Conservation (phyloP, 2,113 vertebrate species). For the Labrus mixtus region DNA sequence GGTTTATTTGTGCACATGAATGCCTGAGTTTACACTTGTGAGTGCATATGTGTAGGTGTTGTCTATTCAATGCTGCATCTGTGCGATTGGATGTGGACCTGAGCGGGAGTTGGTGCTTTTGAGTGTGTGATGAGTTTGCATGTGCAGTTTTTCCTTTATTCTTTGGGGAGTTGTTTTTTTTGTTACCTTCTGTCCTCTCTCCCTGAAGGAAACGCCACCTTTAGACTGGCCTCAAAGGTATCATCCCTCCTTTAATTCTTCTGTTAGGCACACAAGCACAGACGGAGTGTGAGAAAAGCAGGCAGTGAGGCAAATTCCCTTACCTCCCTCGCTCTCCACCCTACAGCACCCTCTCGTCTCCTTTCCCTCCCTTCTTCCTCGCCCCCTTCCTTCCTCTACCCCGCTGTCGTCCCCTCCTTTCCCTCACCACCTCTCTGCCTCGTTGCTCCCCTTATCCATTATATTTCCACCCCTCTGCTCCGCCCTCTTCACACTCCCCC, state of each 20-base stretch:
- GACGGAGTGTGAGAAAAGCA: slow-evolving; percentile 70
- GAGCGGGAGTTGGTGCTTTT: not conserved
- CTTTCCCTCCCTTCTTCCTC: slow-evolving; percentile 14
- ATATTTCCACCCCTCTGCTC: slow-evolving; percentile 65
- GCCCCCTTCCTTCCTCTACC: slow-evolving; percentile 5
- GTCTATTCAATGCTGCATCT: not conserved
- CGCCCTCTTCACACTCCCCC: slow-evolving; percentile 45
- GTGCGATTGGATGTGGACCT: slow-evolving; percentile 19
- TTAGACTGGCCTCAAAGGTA: slow-evolving; percentile 21
- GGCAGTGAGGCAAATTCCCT: slow-evolving; percentile 67
- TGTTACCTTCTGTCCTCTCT: slow-evolving; percentile 29
- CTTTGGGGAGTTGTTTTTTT: not conserved
- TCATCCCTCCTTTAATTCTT: slow-evolving; percentile 36
- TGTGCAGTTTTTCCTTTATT: not conserved
- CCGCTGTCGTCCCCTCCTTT: slow-evolving; percentile 12
- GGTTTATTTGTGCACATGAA: slow-evolving; percentile 45
- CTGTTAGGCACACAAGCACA: slow-evolving; percentile 48
- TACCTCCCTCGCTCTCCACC: slow-evolving; percentile 54
- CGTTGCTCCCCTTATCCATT: slow-evolving; percentile 73
- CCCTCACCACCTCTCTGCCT: slow-evolving; percentile 55
- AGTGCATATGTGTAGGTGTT: not conserved
- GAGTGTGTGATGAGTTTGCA: not conserved
- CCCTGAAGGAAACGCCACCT: slow-evolving; percentile 10
- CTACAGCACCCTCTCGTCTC: slow-evolving; percentile 27
- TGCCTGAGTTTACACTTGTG: slow-evolving; percentile 39